phyloP scores from a whole-genome alignment of 2,888 invertebrate genomes.

The Nezara viridula region DNA sequence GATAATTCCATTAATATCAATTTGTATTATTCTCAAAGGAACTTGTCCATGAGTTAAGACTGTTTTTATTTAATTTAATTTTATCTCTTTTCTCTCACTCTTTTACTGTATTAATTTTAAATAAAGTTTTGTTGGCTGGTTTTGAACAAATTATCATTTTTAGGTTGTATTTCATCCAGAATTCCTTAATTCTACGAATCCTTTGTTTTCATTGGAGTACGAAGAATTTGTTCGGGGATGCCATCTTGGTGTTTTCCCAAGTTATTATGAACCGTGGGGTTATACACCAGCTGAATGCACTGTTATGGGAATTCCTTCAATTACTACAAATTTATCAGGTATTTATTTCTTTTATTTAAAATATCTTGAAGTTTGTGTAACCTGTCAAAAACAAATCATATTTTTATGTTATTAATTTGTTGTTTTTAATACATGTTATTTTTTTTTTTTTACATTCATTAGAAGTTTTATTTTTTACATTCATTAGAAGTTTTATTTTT shows the following conservation, averaged over 20 bases:
- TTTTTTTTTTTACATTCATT: no score
- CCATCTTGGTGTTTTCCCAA: constrained; percentile 98
- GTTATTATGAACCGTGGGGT: constrained; percentile 99
- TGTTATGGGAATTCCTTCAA: constrained; percentile 99
- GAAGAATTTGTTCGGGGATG: constrained; percentile 99
- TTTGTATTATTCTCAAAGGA: no score
- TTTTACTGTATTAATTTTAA: no score
- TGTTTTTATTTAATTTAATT: constrained; percentile 27
- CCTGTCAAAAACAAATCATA: no score
- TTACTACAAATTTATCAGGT: constrained; percentile 97
- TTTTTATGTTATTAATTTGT: no score
- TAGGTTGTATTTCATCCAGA: constrained; percentile 99
- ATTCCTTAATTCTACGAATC: constrained; percentile 97
- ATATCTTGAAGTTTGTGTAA: neutral
- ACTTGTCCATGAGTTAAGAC: neutral
- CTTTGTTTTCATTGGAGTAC: constrained; percentile 96
- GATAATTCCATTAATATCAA: no score
- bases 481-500: no score
- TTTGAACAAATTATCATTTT: constrained; percentile 61
- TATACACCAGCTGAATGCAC: constrained; percentile 99
- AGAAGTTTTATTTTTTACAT: no score
- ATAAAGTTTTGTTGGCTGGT: no score
- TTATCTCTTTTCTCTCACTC: constrained; percentile 54
- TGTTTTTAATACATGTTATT: no score
- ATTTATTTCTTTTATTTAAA: constrained; percentile 62